These are phyloP conservation scores for Tupaia chinensis DNA, from an alignment of 2,113 vertebrate genomes.

Conservation along the genomic window DNA sequence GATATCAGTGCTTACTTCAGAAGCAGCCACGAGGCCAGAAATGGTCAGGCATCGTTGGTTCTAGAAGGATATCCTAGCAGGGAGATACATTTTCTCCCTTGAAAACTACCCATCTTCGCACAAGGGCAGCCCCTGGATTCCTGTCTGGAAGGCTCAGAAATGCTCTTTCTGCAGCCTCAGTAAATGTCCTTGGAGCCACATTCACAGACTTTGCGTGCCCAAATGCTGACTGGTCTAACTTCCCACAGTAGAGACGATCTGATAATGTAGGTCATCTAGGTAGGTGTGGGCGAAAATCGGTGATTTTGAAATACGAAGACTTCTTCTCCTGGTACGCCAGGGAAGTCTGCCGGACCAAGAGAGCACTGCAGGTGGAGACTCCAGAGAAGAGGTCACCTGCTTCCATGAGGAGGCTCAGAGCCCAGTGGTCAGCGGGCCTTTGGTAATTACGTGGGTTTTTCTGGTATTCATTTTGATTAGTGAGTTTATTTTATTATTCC, in stretches of 20 bases:
- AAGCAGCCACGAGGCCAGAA: not conserved
- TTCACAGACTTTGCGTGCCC: not conserved
- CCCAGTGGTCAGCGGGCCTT: not conserved
- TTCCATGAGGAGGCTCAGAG: not conserved
- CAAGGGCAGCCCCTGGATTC: not conserved
- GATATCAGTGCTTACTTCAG: not conserved
- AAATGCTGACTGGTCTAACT: conserved; percentile 39
- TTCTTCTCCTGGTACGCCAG: not conserved
- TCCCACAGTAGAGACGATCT: conserved; percentile 1
- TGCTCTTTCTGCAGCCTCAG: not conserved
- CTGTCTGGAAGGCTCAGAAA: not conserved
- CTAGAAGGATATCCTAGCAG: not conserved
- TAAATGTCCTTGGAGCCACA: not conserved
- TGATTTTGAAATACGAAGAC: conserved; percentile 50
- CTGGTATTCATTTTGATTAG: not conserved
- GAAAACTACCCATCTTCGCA: not conserved
- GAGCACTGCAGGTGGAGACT: not conserved
- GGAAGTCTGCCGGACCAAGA: conserved; percentile 5
- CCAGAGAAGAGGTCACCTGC: not conserved
- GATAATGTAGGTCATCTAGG: conserved; percentile 22
- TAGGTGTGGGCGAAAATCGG: not conserved
- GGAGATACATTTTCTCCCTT: conserved; percentile 15
- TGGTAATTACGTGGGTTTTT: not conserved
- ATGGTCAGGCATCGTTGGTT: not conserved
- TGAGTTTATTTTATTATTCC: not conserved